A percentile compares a stretch with the other conserved stretches of the same genome.
phyloP scores from a whole-genome alignment of 2,888 invertebrate species.

The Meganola albula region DNA sequence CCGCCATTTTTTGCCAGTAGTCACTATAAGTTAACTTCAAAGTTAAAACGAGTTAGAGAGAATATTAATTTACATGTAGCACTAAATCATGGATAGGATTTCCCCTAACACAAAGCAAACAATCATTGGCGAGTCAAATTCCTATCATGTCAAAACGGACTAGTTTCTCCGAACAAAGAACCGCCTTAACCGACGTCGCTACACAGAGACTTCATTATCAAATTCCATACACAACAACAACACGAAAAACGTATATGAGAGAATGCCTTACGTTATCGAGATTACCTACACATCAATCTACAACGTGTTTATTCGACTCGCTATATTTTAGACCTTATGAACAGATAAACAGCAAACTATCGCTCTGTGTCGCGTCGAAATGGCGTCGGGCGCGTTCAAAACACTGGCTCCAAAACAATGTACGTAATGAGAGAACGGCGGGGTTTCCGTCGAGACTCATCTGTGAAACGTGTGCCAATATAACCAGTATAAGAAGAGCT shows the following conservation, averaged over 20 bases:
- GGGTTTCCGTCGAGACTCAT: constrained; percentile 50
- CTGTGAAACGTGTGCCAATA: constrained; percentile 41
- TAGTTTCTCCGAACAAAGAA: neutral
- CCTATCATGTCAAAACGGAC: no score
- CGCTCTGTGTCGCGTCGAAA: constrained; percentile 25
- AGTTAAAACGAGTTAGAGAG: no score
- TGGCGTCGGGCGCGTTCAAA: constrained; percentile 42
- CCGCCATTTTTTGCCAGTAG: no score
- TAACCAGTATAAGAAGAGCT: constrained; percentile 33
- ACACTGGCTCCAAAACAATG: constrained; percentile 48
- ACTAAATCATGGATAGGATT: no score
- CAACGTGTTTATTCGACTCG: constrained; percentile 20
- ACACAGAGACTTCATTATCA: constrained; percentile 21
- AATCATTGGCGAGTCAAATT: no score
- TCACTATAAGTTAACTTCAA: no score
- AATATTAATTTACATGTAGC: no score
- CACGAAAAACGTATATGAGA: constrained; percentile 23
- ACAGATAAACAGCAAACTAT: constrained; percentile 25
- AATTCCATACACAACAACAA: constrained; percentile 22
- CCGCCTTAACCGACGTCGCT: constrained; percentile 1
- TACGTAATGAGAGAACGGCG: constrained; percentile 49
- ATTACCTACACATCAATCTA: constrained; percentile 34
- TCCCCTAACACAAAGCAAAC: no score
- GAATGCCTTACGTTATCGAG: constrained; percentile 28
- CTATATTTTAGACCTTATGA: constrained; percentile 25